Base-by-base conservation (phyloP, 2,113 vertebrate genomes). In the Mormoops blainvillei region DNA sequence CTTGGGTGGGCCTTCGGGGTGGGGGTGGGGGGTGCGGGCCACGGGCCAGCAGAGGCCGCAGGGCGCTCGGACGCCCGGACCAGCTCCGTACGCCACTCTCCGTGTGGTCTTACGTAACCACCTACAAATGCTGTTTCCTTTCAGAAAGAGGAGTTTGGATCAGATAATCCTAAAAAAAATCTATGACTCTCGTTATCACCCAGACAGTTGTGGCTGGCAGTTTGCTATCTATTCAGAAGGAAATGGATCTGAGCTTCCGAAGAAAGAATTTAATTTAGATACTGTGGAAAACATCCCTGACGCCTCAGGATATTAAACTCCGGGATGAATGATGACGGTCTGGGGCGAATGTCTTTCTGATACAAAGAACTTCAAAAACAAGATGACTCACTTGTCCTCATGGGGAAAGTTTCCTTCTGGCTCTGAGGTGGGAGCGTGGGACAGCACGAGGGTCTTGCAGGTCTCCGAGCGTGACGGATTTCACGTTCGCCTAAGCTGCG, bases 251-350 rank as follows among this genome's bases (percentile, higher is more conserved):
- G 87, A 67, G 81, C 84, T 70, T 71, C 76, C 54, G 65, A 80
- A 94, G 88, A 83, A 93, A 80, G 87, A 89, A 92, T 97, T 95
- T 97, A 83, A 94, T 96, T 97, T 95, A 93, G 92, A 92, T 85
- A 50, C 90, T 41, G 43, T n/a, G 91, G 92, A 83, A 36, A 84
- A 56, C 65, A 91, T 95, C 61, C 61, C 95, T 86, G 90, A 89
- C 70, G 61, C 52, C 76, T 83, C 97, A 90, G 97, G 94, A 94
- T 97, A 96, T 97, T 97, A 95, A 96, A 97, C 89, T 36, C 90
- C 16, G 87, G 20, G 38, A 63, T 82, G 84, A 77, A 31, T 86
- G 92, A 95, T 83, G 67, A 41, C 2, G 16, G 84, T 67, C 89
- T 43, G 67, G 61, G n/a, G 61, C 48, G 52, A 81, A 67, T 9